phyloP scores from a whole-genome alignment of 1,140 invertebrate species.

The Conopomorpha cramerella region DNA sequence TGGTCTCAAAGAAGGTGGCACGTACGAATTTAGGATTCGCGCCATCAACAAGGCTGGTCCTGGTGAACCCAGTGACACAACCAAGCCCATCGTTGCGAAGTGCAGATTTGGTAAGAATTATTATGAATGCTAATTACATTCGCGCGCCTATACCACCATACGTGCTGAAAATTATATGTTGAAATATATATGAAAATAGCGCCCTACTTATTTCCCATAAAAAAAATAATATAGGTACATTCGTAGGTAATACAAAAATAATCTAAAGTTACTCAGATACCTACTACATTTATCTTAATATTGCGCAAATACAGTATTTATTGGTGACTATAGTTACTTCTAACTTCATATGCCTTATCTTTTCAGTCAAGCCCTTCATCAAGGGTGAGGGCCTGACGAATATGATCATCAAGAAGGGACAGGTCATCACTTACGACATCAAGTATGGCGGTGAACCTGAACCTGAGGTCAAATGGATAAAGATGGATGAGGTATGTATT shows the following conservation, averaged over 20 bases:
- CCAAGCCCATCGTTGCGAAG: conserved; percentile 95
- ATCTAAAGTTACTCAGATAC: too few relatives aligned
- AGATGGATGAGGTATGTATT: conserved; percentile 73
- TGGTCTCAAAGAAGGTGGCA: conserved; percentile 90
- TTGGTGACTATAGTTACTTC: too few relatives aligned
- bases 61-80: conserved; percentile 91
- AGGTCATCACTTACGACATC: conserved; percentile 90
- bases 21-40: conserved; percentile 95
- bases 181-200: too few relatives aligned
- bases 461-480: conserved; percentile 85
- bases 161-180: too few relatives aligned
- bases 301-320: too few relatives aligned
- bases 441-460: conserved; percentile 95
- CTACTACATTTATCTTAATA: too few relatives aligned
- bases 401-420: conserved; percentile 92
- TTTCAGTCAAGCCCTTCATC: conserved; percentile 86
- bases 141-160: too few relatives aligned
- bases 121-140: too few relatives aligned
- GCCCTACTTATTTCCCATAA: too few relatives aligned
- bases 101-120: conserved; percentile 73
- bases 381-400: conserved; percentile 82
- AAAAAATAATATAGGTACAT: too few relatives aligned
- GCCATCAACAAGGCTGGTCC: conserved; percentile 96
- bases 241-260: too few relatives aligned
- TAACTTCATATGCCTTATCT: too few relatives aligned